These are phyloP conservation scores for Regulus satrapa DNA, from an alignment of 2,113 vertebrate genomes.

Conservation along the genomic window DNA sequence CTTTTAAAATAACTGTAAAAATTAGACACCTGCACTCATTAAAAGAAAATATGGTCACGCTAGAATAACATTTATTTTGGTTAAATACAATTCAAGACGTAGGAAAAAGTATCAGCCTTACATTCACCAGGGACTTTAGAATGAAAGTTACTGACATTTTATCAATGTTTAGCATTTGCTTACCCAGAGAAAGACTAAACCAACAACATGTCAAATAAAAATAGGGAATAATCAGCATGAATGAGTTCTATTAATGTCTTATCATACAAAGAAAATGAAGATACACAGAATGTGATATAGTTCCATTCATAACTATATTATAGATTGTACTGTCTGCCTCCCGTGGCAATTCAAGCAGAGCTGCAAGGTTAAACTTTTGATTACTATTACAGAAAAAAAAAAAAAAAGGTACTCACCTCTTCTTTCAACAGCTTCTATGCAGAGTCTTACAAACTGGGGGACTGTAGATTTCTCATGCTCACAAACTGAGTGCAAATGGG, in stretches of 20 bases:
- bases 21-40: neutral
- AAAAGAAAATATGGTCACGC: neutral
- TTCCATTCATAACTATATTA: conserved; percentile 10
- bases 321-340: neutral
- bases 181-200: conserved; percentile 60
- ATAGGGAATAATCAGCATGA: conserved; percentile 33
- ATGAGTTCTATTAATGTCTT: conserved; percentile 39
- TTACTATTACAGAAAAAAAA: neutral
- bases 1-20: conserved; percentile 44
- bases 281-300: conserved; percentile 16
- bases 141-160: conserved; percentile 62
- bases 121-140: conserved; percentile 4
- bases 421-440: conserved; percentile 85
- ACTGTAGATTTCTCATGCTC: conserved; percentile 85
- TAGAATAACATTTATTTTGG: conserved; percentile 33
- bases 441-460: conserved; percentile 84
- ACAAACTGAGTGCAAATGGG: conserved; percentile 83
- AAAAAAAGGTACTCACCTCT: conserved; percentile 77
- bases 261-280: conserved; percentile 48
- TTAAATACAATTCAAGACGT: conserved; percentile 41
- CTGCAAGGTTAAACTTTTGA: neutral
- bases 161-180: conserved; percentile 55
- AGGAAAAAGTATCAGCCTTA: conserved; percentile 35
- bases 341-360: neutral
- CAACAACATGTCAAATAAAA: conserved; percentile 59